A percentile compares a stretch with the other conserved stretches of the same genome.
Evolutionary conservation across 2,113 vertebrate species (phyloP).

Genomic region (Triplophysa tibetana): DNA sequence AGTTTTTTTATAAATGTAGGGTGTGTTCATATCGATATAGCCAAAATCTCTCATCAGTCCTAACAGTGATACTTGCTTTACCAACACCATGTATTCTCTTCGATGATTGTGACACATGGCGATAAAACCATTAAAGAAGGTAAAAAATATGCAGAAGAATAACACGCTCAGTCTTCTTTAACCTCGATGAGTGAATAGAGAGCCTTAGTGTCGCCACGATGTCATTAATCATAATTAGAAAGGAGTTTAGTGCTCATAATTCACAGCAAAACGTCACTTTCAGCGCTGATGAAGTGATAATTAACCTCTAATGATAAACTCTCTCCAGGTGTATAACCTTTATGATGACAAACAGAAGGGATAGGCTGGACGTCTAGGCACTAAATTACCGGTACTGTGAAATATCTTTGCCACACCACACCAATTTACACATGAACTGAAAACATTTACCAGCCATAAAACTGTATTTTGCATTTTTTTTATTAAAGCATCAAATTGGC

Average conservation of each 20-base stretch:
- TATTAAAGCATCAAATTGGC: no score
- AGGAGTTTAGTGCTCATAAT: conserved; percentile 42
- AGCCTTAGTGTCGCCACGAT: conserved; percentile 35
- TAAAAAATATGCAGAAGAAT: conserved; percentile 2
- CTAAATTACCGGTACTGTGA: not conserved
- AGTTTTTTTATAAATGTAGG: no score
- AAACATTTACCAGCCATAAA: no score
- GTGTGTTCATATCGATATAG: no score
- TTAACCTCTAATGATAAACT: conserved; percentile 48
- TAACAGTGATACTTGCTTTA: no score
- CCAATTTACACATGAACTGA: no score
- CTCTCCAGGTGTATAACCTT: conserved; percentile 34
- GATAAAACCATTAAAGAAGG: not conserved
- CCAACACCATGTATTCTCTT: not conserved
- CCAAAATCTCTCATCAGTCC: no score
- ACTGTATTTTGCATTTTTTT: no score
- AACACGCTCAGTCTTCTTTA: conserved; percentile 32
- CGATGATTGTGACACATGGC: not conserved
- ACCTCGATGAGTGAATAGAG: conserved; percentile 34
- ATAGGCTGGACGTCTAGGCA: not conserved
- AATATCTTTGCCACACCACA: no score
- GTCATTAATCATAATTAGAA: conserved; percentile 55
- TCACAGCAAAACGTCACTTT: conserved; percentile 42
- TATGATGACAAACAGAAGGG: conserved; percentile 18
- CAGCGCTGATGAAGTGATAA: conserved; percentile 49